Evolutionary conservation across 1,140 invertebrate species (phyloP).

Genomic region (Heliconius hermathena): DNA sequence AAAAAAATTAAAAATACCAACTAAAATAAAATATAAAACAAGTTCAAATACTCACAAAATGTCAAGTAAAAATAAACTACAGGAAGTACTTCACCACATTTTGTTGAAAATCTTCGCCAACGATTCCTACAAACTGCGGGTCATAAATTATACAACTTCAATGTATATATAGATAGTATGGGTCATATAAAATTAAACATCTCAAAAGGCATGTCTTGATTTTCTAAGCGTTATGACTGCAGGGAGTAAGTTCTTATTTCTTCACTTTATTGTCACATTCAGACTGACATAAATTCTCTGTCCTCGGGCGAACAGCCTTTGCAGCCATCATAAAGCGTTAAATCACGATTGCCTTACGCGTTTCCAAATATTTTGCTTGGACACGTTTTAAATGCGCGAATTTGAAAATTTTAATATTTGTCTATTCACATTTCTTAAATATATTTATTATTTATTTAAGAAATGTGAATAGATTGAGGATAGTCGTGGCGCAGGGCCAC

Average conservation of each 20-base stretch:
- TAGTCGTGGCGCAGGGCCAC: no score
- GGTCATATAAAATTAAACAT: conserved; percentile 40
- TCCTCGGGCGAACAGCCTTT: conserved; percentile 52
- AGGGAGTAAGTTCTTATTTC: conserved; percentile 52
- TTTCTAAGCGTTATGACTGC: conserved; percentile 50
- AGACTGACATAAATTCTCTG: conserved; percentile 58
- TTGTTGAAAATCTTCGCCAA: conserved; percentile 14
- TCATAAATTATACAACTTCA: conserved; percentile 9
- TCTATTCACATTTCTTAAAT: no score
- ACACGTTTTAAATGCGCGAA: conserved; percentile 6
- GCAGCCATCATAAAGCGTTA: conserved; percentile 58
- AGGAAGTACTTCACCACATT: conserved; percentile 14
- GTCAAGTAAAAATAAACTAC: conserved; percentile 15
- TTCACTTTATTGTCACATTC: conserved; percentile 58
- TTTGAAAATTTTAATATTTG: not conserved
- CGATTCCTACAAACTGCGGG: conserved; percentile 10
- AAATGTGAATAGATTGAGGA: not conserved
- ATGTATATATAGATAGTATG: conserved; percentile 4
- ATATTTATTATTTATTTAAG: not conserved
- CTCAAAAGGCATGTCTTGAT: conserved; percentile 43
- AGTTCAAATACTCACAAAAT: conserved; percentile 13
- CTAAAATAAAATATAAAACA: conserved; percentile 13
- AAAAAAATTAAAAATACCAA: not conserved
- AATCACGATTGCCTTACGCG: conserved; percentile 57
- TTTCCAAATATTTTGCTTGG: conserved; percentile 43